Percentiles rank a stretch among this genome's conserved stretches.
phyloP scores from a whole-genome alignment of 2,113 vertebrate species.

The Phaethon lepturus region DNA sequence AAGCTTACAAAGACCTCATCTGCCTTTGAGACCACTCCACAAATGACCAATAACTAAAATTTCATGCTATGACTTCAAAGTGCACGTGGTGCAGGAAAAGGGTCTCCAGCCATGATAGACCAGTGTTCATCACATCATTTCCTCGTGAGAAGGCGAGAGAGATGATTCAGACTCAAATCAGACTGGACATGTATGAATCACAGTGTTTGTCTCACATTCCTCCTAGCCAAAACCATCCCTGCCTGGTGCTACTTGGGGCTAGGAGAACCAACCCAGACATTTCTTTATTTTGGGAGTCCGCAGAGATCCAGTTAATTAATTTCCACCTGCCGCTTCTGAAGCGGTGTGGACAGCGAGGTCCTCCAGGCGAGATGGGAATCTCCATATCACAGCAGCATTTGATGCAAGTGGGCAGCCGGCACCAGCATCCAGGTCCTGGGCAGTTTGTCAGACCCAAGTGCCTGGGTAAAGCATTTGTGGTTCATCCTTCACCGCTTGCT shows the following conservation, averaged over 20 bases:
- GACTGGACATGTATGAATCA: conserved; percentile 16
- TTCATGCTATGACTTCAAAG: background rate
- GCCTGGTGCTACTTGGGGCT: background rate
- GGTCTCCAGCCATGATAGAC: background rate
- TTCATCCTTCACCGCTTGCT: background rate
- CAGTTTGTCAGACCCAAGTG: background rate
- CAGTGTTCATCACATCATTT: background rate
- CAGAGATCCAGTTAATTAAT: background rate
- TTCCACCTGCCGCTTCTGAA: background rate
- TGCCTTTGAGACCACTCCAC: background rate
- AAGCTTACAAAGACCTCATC: background rate
- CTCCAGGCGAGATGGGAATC: background rate
- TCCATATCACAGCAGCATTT: too few relatives aligned
- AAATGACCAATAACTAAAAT: background rate
- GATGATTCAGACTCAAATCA: background rate
- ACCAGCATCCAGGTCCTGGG: background rate
- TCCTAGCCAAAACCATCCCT: background rate
- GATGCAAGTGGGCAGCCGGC: background rate
- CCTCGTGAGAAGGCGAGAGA: background rate
- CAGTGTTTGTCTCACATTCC: background rate
- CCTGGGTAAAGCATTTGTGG: fast-evolving
- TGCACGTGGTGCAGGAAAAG: background rate
- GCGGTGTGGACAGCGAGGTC: background rate
- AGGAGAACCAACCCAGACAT: background rate
- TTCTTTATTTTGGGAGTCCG: background rate